These are phyloP conservation scores for Spinus olivaceus DNA, from an alignment of 2,797 vertebrate species.

Conservation along the genomic window DNA sequence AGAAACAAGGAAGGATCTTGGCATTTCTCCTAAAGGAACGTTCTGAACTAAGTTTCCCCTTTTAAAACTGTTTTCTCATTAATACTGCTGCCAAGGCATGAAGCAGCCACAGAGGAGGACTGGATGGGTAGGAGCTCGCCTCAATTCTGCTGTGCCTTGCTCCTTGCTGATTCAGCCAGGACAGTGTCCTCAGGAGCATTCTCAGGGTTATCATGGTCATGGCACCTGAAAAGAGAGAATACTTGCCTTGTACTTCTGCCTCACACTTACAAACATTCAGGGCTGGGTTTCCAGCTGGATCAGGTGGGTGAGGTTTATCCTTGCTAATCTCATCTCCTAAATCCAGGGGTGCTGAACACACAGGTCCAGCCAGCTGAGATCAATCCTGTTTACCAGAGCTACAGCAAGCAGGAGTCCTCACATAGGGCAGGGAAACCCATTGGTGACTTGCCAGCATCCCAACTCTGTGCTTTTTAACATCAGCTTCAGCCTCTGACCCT, in stretches of 20 bases:
- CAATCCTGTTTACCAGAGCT: background rate
- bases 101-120: background rate
- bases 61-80: slow-evolving; percentile 38
- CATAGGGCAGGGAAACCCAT: background rate
- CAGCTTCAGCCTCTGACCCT: background rate
- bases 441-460: rapidly evolving
- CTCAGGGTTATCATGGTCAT: background rate
- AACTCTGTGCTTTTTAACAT: background rate
- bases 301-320: background rate
- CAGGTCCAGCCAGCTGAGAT: background rate
- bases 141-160: background rate
- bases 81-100: slow-evolving; percentile 8
- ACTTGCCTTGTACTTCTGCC: background rate
- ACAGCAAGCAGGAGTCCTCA: rapidly evolving
- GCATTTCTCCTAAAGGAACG: slow-evolving; percentile 11
- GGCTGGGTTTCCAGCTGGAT: background rate
- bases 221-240: background rate
- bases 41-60: slow-evolving; percentile 35
- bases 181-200: background rate
- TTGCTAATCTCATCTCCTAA: background rate
- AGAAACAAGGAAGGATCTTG: slow-evolving; percentile 37
- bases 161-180: background rate
- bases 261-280: background rate
- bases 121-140: background rate
- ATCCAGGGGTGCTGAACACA: rapidly evolving